Conservation (phyloP, 2,888 invertebrate species). For the Diaperis boleti region DNA sequence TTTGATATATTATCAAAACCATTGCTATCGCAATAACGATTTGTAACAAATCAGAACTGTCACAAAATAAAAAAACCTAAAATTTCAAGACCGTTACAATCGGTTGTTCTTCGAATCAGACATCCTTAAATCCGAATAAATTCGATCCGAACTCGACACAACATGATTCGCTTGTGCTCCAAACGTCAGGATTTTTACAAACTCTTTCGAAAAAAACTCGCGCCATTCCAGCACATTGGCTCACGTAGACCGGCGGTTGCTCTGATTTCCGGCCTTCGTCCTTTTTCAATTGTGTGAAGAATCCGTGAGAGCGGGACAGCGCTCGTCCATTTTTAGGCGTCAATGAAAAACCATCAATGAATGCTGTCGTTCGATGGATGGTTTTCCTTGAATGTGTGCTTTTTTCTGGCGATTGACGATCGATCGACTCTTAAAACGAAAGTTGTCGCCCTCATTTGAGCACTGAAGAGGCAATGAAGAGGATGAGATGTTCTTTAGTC, state of each 20-base stretch:
- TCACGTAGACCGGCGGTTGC: constrained; percentile 42
- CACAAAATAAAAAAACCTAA: too few species aligned
- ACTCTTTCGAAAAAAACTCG: constrained; percentile 2
- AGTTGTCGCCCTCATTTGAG: too few species aligned
- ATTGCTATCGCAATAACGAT: too few species aligned
- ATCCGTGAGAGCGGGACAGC: constrained; percentile 15
- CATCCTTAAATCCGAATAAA: constrained; percentile 5
- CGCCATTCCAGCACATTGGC: constrained; percentile 22
- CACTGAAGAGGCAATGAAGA: too few species aligned
- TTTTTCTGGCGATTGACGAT: constrained; percentile 3
- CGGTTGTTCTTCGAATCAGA: background rate
- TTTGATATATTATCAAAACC: background rate
- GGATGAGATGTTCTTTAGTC: too few species aligned
- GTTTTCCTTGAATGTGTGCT: constrained; percentile 7
- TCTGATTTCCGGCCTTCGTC: constrained; percentile 41
- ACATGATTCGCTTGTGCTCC: constrained; percentile 2
- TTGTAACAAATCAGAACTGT: too few species aligned
- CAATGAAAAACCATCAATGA: constrained; percentile 31
- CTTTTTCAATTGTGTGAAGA: constrained; percentile 36
- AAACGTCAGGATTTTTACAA: constrained; percentile 7
- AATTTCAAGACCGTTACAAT: background rate
- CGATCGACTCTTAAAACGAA: too few species aligned
- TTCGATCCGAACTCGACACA: background rate
- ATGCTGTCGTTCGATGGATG: constrained; percentile 20
- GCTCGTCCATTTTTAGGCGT: constrained; percentile 19